These are phyloP conservation scores for Pseudomyrmex gracilis DNA, from an alignment of 1,140 invertebrate species.

Conservation along the genomic window DNA sequence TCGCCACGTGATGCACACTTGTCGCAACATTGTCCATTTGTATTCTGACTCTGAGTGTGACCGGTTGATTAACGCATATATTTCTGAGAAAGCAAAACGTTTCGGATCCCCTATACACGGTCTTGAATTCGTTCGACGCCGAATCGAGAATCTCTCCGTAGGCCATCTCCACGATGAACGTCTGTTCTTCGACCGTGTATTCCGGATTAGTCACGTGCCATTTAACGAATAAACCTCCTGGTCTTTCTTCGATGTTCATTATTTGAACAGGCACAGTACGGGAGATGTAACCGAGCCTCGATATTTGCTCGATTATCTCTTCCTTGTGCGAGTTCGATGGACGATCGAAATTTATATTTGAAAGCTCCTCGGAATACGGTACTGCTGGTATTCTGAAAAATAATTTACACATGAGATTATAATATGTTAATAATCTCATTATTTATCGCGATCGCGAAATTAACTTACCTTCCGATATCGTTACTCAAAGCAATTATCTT, in stretches of 20 bases:
- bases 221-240: slow-evolving; percentile 69
- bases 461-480: slow-evolving; percentile 41
- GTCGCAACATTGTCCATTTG: slow-evolving; percentile 63
- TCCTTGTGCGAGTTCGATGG: slow-evolving; percentile 9
- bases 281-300: slow-evolving; percentile 26
- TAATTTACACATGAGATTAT: slow-evolving; percentile 10
- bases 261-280: slow-evolving; percentile 70
- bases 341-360: slow-evolving; percentile 43
- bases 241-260: slow-evolving; percentile 71
- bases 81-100: slow-evolving; percentile 72
- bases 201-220: slow-evolving; percentile 73
- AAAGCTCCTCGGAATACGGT: slow-evolving; percentile 38
- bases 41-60: slow-evolving; percentile 72
- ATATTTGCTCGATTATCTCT: slow-evolving; percentile 38
- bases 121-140: slow-evolving; percentile 63
- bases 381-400: slow-evolving; percentile 47
- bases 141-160: slow-evolving; percentile 64
- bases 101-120: slow-evolving; percentile 69
- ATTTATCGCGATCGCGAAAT: neutral
- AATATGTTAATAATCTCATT: slow-evolving; percentile 7
- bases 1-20: slow-evolving; percentile 65
- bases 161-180: slow-evolving; percentile 71
- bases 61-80: slow-evolving; percentile 60
- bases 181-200: slow-evolving; percentile 69
- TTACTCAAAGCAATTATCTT: slow-evolving; percentile 36